These are phyloP conservation scores for Calameuta pallipes DNA, from an alignment of 2,888 invertebrate species.

Conservation along the genomic window DNA sequence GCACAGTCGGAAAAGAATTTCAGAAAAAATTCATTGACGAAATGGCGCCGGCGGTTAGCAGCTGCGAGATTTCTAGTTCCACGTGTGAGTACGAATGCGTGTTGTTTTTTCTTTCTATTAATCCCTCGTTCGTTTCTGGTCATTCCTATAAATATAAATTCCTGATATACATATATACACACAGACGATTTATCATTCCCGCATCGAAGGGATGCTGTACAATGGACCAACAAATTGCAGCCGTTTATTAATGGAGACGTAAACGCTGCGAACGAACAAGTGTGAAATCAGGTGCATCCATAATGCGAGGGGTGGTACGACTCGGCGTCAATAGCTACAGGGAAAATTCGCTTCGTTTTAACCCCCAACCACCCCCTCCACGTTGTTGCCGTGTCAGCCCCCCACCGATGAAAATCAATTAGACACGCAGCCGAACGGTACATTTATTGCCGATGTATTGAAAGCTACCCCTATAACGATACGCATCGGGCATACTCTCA, in stretches of 20 bases:
- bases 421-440: slow-evolving; percentile 42
- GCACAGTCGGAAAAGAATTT: background rate
- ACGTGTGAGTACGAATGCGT: background rate
- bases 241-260: slow-evolving; percentile 53
- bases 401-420: slow-evolving; percentile 56
- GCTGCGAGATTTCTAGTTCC: background rate
- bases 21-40: background rate
- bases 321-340: slow-evolving; percentile 15
- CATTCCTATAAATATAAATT: background rate
- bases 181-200: background rate
- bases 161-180: background rate
- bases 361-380: slow-evolving; percentile 32
- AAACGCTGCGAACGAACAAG: slow-evolving; percentile 56
- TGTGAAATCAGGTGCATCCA: slow-evolving; percentile 64
- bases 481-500: background rate
- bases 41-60: background rate
- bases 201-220: slow-evolving; percentile 42
- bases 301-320: slow-evolving; percentile 49
- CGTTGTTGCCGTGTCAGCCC: slow-evolving; percentile 29
- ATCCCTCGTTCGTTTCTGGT: background rate
- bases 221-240: slow-evolving; percentile 56
- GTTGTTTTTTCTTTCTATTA: background rate
- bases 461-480: background rate
- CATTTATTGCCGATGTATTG: slow-evolving; percentile 18
- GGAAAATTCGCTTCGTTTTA: slow-evolving; percentile 1